A percentile compares a stretch with the other conserved stretches of the same genome.
Conservation (phyloP, 2,888 invertebrate species). For the Rhagonycha lutea region DNA sequence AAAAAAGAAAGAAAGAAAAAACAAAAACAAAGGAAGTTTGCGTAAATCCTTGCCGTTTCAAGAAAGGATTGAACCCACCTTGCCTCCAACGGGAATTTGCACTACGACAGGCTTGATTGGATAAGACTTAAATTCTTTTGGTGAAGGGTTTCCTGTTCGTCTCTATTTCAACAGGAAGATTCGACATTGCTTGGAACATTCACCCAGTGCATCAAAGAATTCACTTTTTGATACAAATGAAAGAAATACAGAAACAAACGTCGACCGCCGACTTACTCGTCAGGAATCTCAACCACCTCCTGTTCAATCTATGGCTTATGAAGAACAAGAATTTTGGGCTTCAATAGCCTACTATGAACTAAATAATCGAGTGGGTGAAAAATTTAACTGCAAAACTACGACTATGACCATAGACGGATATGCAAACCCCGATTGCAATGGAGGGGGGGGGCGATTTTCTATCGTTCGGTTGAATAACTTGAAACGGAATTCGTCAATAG, state of each 20-base stretch:
- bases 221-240: too few species aligned
- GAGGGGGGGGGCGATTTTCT: slow-evolving; percentile 94
- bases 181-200: slow-evolving; percentile 50
- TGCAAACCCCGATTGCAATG: slow-evolving; percentile 96
- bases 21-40: slow-evolving; percentile 99
- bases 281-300: too few species aligned
- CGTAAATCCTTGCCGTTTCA: slow-evolving; percentile 97
- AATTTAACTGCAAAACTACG: slow-evolving; percentile 89
- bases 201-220: too few species aligned
- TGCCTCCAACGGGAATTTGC: too few species aligned
- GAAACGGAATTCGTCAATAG: slow-evolving; percentile 97
- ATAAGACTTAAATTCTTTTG: slow-evolving; percentile 51
- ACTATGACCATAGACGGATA: slow-evolving; percentile 97
- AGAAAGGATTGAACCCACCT: slow-evolving; percentile 78
- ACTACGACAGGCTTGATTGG: slow-evolving; percentile 78
- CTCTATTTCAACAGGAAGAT: slow-evolving; percentile 42
- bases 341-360: slow-evolving; percentile 98
- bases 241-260: too few species aligned
- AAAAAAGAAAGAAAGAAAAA: too few species aligned
- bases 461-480: slow-evolving; percentile 97
- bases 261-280: too few species aligned
- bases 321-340: slow-evolving; percentile 96
- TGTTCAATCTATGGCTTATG: slow-evolving; percentile 84
- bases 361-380: slow-evolving; percentile 96
- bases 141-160: too few species aligned